Evolutionary conservation across 2,797 vertebrate genomes (phyloP), one percentile per base, ranked within the genome.

Genomic region (Chromis chromis): DNA sequence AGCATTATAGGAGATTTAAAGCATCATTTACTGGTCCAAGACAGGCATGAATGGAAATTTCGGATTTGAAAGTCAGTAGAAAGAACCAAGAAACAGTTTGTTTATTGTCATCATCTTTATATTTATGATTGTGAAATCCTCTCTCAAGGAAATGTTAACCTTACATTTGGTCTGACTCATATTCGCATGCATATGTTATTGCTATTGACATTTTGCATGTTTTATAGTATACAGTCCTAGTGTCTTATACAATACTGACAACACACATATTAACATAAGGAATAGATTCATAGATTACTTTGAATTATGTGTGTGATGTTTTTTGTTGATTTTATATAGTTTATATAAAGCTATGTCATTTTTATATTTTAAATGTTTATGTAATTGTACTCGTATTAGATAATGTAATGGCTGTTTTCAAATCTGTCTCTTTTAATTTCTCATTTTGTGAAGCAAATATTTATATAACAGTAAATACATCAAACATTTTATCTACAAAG

Each of bases 101-200:
- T 83, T 75, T 36, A 11, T 11, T 36, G 33, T 36, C 33, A 11
- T 36, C 33, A 36, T 36, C 33, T 11, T 36, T 36, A 11, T 36
- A 31, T 36, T 36, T 36, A 12, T 36, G 33, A 11, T 11, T 70
- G 27, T 78, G 50, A 84, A 88, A 84, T 79, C 31, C 58, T 79
- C 46, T 83, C 56, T 84, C 48, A 52, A 70, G 62, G 65, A 85
- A 80, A 87, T 90, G 28, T 81, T 81, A 78, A 85, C 79, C 68
- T 78, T 59, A 55, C 39, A 68, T 84, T 63, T 40, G 40, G 40
- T 21, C 50, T 40, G 25, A 86, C 59, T 65, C 65, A 3, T 12
- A 54, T 22, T 44, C 59, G 21, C 63, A 40, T 62, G 27, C 10
- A 46, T 53, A 42, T 72, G 42, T 73, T 68, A 62, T 59, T 46